Evolutionary conservation across 1,140 invertebrate species (phyloP), one percentile per base, ranked within the genome.

Genomic region (Tenebrio molitor): DNA sequence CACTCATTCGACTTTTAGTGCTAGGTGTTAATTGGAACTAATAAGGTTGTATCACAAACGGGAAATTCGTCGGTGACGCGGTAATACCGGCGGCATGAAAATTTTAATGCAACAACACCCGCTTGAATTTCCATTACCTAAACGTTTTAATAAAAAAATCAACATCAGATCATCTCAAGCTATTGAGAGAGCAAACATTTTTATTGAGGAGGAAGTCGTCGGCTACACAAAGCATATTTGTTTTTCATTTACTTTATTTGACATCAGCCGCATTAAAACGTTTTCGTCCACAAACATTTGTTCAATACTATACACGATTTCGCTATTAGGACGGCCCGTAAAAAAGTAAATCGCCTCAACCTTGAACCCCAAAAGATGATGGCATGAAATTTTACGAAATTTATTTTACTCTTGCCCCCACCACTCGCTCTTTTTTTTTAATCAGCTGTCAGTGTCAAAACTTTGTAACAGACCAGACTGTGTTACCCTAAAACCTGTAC

Each of bases 191-290:
- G 64, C 36, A 66, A 66, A 66, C 64, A 66, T 58, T 66, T 65
- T 66, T 66, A 66, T 66, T 66, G 64, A 58, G 23, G 23, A 50
- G 64, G 64, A 66, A 66, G 64, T 66, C 23, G 64, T 34, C 46
- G 66, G 17, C 42, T 14, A 50, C 42, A 69, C 66, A 41, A 71
- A 72, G 73, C 64, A 39, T 76, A 67, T 76, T 76, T 76, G 68
- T 66, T 70, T 76, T 76, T 71, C 72, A 76, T 76, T 75, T 74
- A 76, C 74, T 70, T 69, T 75, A 75, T 75, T 76, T 76, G 63
- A 76, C 65, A 58, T 69, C 69, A 39, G 53, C 39, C 25, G 74
- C 68, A 76, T 73, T 73, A 71, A 71, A 76, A 73, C 74, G 46
- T 71, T 71, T 70, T 50, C 12, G 34, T 68, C 33, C 39, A 65